phyloP scores from a whole-genome alignment of 64 coral and sea anemone species.

The Anthopleura sola region DNA sequence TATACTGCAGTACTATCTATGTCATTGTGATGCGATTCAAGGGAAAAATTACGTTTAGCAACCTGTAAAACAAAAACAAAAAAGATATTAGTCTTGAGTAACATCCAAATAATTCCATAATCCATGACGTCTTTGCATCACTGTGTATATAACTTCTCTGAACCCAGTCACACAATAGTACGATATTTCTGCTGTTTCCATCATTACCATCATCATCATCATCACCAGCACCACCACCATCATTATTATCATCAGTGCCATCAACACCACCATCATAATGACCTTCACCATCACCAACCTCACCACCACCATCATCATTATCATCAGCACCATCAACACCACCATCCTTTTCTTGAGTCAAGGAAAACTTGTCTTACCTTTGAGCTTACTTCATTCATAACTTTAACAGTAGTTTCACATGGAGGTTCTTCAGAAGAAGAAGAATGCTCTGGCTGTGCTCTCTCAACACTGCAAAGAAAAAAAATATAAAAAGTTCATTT shows the following conservation, averaged over 20 bases:
- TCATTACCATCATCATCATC: background rate
- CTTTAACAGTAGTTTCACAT: background rate
- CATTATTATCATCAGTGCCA: background rate
- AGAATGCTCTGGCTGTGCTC: background rate
- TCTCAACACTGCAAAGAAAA: background rate
- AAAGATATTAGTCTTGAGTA: background rate
- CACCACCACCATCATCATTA: background rate
- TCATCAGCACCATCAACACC: background rate
- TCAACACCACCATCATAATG: background rate
- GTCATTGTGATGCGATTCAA: background rate
- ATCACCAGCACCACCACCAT: background rate
- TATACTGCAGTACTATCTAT: background rate
- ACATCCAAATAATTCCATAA: too few species aligned
- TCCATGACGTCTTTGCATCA: too few species aligned
- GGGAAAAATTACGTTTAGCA: background rate
- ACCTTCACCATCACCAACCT: background rate
- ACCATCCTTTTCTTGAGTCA: background rate
- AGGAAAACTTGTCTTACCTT: background rate
- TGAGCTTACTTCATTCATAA: slow-evolving; percentile 20
- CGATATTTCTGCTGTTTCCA: background rate
- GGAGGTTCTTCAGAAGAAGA: slow-evolving; percentile 2
- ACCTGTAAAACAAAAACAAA: background rate
- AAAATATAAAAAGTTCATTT: background rate
- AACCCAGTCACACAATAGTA: too few species aligned
- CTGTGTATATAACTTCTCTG: too few species aligned